Conservation (phyloP, 2,797 vertebrate genomes). For the Syngnathus acus region DNA sequence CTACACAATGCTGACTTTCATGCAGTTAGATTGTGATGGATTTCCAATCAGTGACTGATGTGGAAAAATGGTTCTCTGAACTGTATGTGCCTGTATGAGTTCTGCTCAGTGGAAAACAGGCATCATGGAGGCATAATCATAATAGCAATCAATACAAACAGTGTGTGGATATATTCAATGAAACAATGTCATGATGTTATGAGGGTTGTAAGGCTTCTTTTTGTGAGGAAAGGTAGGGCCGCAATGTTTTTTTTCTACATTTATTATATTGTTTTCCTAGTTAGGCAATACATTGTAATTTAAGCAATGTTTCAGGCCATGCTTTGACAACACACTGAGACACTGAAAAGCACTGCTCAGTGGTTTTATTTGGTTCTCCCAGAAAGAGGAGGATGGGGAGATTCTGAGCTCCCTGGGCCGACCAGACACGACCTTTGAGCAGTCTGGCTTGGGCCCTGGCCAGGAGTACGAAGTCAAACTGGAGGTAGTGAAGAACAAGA, state of each 20-base stretch:
- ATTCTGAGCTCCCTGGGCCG: conserved; percentile 84
- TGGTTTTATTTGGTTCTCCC: conserved; percentile 45
- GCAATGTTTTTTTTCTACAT: background rate
- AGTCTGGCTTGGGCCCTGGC: conserved; percentile 90
- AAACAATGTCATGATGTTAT: background rate
- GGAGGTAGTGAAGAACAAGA: conserved; percentile 91
- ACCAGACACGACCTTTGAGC: conserved; percentile 87
- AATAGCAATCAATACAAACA: too few relatives aligned
- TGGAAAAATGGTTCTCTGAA: background rate
- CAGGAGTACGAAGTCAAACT: conserved; percentile 95
- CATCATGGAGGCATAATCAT: background rate
- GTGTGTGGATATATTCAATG: background rate
- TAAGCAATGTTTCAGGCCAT: conserved; percentile 7
- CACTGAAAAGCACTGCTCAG: conserved; percentile 21
- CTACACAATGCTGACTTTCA: background rate
- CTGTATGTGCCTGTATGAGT: background rate
- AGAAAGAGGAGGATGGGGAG: conserved; percentile 94
- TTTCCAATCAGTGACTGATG: background rate
- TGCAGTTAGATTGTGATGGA: background rate
- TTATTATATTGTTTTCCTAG: too few relatives aligned
- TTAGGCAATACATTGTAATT: background rate
- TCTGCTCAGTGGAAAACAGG: background rate
- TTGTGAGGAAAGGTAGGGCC: too few relatives aligned
- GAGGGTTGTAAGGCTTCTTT: background rate
- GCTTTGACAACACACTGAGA: conserved; percentile 15